These are phyloP conservation scores for Mormyrus iriodes DNA, from an alignment of 2,113 vertebrate species.

Conservation along the genomic window DNA sequence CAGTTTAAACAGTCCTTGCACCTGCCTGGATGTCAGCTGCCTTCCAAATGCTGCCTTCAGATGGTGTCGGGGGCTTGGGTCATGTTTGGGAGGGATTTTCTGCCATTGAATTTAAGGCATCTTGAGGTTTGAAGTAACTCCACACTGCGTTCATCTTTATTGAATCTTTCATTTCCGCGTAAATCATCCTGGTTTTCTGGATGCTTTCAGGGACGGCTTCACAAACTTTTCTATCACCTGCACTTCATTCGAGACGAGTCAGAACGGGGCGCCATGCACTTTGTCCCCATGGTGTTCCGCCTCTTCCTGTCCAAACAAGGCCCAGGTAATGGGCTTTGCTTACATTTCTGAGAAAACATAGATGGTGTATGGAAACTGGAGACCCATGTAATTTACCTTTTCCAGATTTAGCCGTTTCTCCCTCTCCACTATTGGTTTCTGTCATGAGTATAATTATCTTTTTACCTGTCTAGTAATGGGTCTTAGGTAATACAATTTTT, in stretches of 20 bases:
- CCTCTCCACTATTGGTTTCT: not conserved
- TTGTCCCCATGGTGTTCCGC: not conserved
- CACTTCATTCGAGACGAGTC: not conserved
- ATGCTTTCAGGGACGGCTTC: not conserved
- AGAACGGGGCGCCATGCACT: not conserved
- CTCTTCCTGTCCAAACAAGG: not conserved
- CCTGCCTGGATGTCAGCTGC: not conserved
- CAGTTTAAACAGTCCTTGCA: not conserved
- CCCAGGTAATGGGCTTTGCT: conserved; percentile 9
- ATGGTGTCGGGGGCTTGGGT: not conserved
- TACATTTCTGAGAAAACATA: not conserved
- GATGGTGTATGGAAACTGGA: not conserved
- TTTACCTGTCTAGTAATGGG: not conserved
- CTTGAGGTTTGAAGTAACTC: not conserved
- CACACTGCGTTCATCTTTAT: not conserved
- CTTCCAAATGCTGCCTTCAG: not conserved
- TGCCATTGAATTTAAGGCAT: not conserved
- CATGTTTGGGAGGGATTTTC: not conserved
- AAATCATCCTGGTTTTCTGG: not conserved
- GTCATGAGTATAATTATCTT: not conserved
- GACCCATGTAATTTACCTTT: not conserved
- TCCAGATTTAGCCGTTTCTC: not conserved
- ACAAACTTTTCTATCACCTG: not conserved
- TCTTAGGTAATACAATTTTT: not conserved
- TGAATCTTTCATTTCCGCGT: not conserved